Percentiles rank a stretch among this genome's conserved stretches.
Evolutionary conservation across 2,888 invertebrate genomes (phyloP).

Genomic region (Cloeon dipterum): DNA sequence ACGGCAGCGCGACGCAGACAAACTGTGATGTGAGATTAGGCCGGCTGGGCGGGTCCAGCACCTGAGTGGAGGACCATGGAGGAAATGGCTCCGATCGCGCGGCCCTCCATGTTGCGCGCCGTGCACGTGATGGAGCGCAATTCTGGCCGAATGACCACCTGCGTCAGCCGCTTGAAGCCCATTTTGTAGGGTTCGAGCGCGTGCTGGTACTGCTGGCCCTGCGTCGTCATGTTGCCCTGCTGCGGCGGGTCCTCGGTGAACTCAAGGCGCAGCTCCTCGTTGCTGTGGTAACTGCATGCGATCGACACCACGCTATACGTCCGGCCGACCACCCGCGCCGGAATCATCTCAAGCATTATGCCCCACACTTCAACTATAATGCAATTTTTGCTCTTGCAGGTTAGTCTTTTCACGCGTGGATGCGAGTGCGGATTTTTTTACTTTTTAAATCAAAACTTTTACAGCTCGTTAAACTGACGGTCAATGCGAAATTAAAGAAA

Average conservation of each 20-base stretch:
- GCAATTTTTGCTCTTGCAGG: too few relatives aligned
- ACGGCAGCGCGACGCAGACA: constrained; percentile 1
- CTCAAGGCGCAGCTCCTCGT: constrained; percentile 17
- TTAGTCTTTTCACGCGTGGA: too few relatives aligned
- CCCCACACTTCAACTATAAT: too few relatives aligned
- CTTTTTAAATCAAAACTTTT: too few relatives aligned
- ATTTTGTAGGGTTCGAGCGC: constrained; percentile 4
- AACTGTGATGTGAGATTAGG: background rate
- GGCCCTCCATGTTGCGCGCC: constrained; percentile 14
- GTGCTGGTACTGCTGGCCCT: background rate
- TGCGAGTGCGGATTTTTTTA: too few relatives aligned
- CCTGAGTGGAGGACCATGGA: constrained; percentile 17
- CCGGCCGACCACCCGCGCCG: constrained; percentile 19
- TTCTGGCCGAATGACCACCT: constrained; percentile 9
- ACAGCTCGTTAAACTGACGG: too few relatives aligned
- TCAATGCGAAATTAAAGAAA: too few relatives aligned
- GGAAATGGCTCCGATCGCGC: constrained; percentile 15
- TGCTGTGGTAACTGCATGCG: constrained; percentile 24
- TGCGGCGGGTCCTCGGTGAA: constrained; percentile 12
- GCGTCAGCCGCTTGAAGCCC: constrained; percentile 8
- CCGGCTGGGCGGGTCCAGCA: constrained; percentile 9
- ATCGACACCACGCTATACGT: constrained; percentile 20
- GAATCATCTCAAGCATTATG: constrained; percentile 23
- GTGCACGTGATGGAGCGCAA: constrained; percentile 17
- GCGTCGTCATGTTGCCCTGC: background rate